Evolutionary conservation across 2,113 vertebrate genomes (phyloP).

Genomic region (Narcine bancroftii): DNA sequence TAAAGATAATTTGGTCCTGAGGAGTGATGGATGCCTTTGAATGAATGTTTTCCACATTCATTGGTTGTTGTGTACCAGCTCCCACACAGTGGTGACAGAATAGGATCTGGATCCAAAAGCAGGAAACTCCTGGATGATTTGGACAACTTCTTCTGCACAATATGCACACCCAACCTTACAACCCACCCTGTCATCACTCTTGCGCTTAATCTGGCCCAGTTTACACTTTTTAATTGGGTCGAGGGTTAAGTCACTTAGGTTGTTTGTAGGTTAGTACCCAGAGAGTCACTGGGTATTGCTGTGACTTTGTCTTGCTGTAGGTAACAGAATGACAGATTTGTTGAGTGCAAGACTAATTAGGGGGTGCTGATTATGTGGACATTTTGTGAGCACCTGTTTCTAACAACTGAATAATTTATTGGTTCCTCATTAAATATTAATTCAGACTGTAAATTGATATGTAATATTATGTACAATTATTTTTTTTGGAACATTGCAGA

Average conservation of each 20-base stretch:
- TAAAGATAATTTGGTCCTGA: too few species aligned
- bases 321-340: slow-evolving; percentile 15
- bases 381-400: neutral
- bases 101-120: too few species aligned
- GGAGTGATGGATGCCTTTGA: too few species aligned
- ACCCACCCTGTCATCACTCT: too few species aligned
- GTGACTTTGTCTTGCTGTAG: neutral
- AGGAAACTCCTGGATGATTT: too few species aligned
- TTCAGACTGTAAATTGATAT: neutral
- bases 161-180: too few species aligned
- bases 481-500: neutral
- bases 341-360: neutral
- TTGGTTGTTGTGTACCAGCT: too few species aligned
- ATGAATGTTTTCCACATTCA: too few species aligned
- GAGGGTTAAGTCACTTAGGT: neutral
- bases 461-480: neutral
- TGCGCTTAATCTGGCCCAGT: neutral
- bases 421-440: neutral
- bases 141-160: too few species aligned
- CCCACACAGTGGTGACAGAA: too few species aligned
- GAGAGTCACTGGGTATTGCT: neutral
- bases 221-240: neutral
- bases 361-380: neutral
- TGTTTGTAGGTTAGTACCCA: neutral
- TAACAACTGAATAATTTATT: neutral